Evolutionary conservation across 2,113 vertebrate species (phyloP).

Genomic region (Otis tarda): DNA sequence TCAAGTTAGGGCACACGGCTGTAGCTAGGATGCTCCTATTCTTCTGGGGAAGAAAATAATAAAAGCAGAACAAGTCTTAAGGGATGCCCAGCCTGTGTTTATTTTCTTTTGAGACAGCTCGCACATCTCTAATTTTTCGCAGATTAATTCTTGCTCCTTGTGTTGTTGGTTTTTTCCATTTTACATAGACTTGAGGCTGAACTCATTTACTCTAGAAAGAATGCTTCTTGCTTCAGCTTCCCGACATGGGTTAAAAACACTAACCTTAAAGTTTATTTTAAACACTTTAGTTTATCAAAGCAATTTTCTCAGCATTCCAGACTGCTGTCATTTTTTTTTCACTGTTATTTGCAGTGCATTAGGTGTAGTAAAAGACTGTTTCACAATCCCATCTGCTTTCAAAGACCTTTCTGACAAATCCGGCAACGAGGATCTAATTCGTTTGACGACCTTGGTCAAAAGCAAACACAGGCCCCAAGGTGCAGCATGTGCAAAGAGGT

Average conservation of each 20-base stretch:
- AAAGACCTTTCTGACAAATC: constrained; percentile 30
- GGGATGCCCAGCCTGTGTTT: neutral
- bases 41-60: neutral
- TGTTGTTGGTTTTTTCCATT: neutral
- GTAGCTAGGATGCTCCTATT: neutral
- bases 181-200: neutral
- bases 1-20: accelerated
- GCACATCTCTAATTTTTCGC: neutral
- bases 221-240: constrained; percentile 28
- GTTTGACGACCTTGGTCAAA: constrained; percentile 58
- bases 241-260: neutral
- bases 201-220: constrained; percentile 29
- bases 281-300: constrained; percentile 61
- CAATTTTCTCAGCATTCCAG: constrained; percentile 54
- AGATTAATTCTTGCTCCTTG: neutral
- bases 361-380: constrained; percentile 45
- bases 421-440: constrained; percentile 47
- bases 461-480: constrained; percentile 48
- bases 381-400: constrained; percentile 48
- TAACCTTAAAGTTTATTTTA: constrained; percentile 49
- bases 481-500: constrained; percentile 44
- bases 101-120: neutral
- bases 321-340: constrained; percentile 42
- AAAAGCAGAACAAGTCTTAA: neutral
- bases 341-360: constrained; percentile 50